A percentile compares a stretch with the other conserved stretches of the same genome.
These are phyloP conservation scores for Pentamera pediparva DNA, from an alignment of 53 echinoderm and acorn worm species.

Conservation along the genomic window DNA sequence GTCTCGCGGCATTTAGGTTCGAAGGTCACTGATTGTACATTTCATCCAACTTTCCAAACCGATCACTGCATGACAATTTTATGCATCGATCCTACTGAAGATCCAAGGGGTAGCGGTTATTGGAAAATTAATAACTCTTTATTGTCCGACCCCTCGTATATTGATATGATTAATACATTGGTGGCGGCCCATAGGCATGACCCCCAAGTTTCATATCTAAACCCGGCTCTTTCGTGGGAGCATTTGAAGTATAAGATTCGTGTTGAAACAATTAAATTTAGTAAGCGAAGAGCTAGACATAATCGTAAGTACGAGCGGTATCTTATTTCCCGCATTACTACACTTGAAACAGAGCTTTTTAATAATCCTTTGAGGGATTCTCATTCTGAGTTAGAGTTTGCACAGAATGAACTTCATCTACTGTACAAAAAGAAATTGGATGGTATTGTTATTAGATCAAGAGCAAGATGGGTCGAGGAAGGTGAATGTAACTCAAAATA, in stretches of 20 bases:
- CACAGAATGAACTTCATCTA: conserved; percentile 10
- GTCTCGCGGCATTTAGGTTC: conserved; percentile 19
- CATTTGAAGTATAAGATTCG: conserved; percentile 36
- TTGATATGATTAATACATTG: not conserved
- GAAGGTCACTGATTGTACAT: not conserved
- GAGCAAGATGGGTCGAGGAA: too few species aligned
- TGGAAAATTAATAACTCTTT: not conserved
- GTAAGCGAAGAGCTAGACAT: not conserved
- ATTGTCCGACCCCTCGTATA: not conserved
- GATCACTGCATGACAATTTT: conserved; percentile 31
- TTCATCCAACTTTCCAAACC: conserved; percentile 27
- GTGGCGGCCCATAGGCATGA: not conserved
- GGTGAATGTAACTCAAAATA: too few species aligned
- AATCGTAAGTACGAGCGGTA: not conserved
- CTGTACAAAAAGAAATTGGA: conserved; percentile 26
- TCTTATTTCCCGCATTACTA: not conserved
- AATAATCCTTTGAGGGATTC: not conserved
- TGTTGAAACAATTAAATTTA: conserved; percentile 5
- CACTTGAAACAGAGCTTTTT: conserved; percentile 13
- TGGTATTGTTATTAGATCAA: conserved; percentile 36
- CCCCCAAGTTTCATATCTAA: not conserved
- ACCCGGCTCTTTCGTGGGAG: conserved; percentile 26
- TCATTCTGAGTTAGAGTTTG: not conserved
- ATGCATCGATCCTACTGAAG: not conserved
- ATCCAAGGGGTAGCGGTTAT: not conserved